These are phyloP conservation scores for Pachycephus smyrnensis DNA, from an alignment of 2,888 invertebrate genomes.

Conservation along the genomic window DNA sequence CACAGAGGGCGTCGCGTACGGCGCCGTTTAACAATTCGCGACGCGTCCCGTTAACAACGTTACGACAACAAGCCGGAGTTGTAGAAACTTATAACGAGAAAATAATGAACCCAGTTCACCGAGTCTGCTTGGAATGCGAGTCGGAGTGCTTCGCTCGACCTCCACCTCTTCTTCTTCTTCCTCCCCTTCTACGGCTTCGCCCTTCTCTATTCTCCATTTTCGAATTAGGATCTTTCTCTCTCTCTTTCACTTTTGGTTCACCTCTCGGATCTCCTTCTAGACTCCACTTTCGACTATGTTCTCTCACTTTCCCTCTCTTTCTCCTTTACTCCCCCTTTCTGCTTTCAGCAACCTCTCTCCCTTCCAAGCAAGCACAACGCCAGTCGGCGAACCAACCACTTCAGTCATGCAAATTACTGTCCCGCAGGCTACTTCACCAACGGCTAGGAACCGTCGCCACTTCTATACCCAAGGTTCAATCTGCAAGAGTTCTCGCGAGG, in stretches of 20 bases:
- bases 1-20: conserved; percentile 13
- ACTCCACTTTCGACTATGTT: not conserved
- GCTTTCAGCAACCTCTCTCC: not conserved
- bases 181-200: not conserved
- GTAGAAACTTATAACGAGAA: conserved; percentile 67
- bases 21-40: conserved; percentile 61
- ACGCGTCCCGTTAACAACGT: conserved; percentile 65
- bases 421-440: conserved; percentile 33
- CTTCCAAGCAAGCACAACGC: conserved; percentile 9
- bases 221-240: not conserved
- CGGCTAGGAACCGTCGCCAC: conserved; percentile 26
- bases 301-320: conserved; percentile 14
- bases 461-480: conserved; percentile 19
- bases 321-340: conserved; percentile 1
- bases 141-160: conserved; percentile 40
- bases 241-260: conserved; percentile 15
- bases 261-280: conserved; percentile 8
- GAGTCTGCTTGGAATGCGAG: conserved; percentile 63
- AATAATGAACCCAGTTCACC: conserved; percentile 65
- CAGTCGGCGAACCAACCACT: conserved; percentile 27
- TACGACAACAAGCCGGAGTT: conserved; percentile 65
- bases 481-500: conserved; percentile 22
- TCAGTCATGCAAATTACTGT: conserved; percentile 38
- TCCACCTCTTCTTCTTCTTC: conserved; percentile 13
- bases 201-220: not conserved